Evolutionary conservation across 2,888 invertebrate genomes (phyloP).

Genomic region (Tipula helvola): DNA sequence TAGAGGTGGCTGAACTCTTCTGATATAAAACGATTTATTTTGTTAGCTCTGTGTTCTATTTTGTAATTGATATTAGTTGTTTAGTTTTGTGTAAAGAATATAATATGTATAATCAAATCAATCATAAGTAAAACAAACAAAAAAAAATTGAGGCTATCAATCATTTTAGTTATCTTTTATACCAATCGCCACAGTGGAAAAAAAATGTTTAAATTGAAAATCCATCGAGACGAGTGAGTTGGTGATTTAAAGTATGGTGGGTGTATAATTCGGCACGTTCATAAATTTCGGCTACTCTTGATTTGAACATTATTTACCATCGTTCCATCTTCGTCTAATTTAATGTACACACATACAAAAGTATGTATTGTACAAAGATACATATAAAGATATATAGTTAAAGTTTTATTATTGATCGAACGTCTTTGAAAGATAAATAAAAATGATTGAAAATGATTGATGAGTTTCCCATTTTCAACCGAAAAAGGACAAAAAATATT

Average conservation of each 20-base stretch:
- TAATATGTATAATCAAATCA: not conserved
- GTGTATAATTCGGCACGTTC: not conserved
- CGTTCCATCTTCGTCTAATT: not conserved
- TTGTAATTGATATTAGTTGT: not conserved
- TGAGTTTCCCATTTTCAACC: not conserved
- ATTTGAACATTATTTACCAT: not conserved
- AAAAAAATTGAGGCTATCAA: not conserved
- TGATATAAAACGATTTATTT: not conserved
- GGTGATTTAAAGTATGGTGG: not conserved
- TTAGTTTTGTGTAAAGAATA: not conserved
- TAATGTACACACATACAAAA: not conserved
- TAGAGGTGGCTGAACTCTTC: not conserved
- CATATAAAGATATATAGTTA: not conserved
- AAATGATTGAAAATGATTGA: constrained; percentile 4
- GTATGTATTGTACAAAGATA: not conserved
- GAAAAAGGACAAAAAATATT: not conserved
- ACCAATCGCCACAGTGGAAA: not conserved
- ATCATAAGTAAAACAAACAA: not conserved
- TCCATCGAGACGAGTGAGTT: not conserved
- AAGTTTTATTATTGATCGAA: not conserved
- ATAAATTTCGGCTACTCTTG: not conserved
- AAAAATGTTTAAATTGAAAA: not conserved
- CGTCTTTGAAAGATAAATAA: not conserved
- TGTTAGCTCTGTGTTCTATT: not conserved
- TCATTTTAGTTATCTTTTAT: not conserved